Percentiles rank a stretch among this genome's conserved stretches.
phyloP scores from a whole-genome alignment of 2,797 vertebrate genomes.

The Hirundo rustica region DNA sequence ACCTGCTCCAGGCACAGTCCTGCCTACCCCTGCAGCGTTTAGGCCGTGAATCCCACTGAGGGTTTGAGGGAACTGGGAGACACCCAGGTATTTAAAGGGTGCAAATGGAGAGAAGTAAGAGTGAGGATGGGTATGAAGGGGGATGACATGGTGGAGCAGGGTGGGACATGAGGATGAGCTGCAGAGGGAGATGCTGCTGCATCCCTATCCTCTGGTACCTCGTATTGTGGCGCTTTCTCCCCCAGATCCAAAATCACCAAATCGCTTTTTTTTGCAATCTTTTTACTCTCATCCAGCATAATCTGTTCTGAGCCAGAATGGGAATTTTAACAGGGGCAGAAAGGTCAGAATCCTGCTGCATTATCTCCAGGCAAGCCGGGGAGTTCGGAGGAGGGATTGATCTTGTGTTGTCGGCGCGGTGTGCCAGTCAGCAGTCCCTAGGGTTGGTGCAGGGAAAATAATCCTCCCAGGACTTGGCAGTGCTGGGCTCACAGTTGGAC shows the following conservation, averaged over 20 bases:
- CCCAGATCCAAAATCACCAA: not conserved
- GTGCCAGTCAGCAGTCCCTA: not conserved
- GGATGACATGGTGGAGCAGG: not conserved
- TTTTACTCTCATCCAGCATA: not conserved
- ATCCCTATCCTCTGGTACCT: not conserved
- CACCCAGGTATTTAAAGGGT: not conserved
- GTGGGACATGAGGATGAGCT: not conserved
- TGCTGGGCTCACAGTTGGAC: not conserved
- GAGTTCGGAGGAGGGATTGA: not conserved
- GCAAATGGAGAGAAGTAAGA: not conserved
- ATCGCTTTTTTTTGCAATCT: not conserved
- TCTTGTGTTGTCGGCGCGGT: not conserved
- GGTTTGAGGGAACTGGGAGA: not conserved
- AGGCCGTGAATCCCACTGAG: not conserved
- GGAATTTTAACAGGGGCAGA: not conserved
- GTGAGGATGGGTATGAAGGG: rapidly evolving
- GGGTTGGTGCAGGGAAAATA: not conserved
- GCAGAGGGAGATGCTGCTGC: not conserved
- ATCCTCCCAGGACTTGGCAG: not conserved
- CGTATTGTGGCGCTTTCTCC: rapidly evolving
- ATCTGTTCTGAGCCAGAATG: not conserved
- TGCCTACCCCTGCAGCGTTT: not conserved
- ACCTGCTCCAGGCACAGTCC: not conserved
- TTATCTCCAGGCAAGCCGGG: not conserved
- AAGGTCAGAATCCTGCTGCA: not conserved